Percentiles rank a stretch among this genome's conserved stretches.
Evolutionary conservation across 2,113 vertebrate genomes (phyloP).

Genomic region (Indicator maculatus): DNA sequence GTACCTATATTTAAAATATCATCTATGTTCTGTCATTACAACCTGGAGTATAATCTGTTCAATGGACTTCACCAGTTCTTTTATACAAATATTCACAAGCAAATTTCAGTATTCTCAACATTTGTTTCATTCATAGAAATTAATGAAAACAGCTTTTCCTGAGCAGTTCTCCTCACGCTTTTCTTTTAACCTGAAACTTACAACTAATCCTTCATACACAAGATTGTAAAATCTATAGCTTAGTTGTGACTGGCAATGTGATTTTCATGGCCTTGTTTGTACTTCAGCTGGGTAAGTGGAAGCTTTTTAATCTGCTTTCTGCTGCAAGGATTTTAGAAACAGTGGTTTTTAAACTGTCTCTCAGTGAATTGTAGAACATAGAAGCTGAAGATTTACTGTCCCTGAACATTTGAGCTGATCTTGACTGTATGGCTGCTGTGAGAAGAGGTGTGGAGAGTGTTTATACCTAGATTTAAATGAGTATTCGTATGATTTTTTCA

Average conservation of each 20-base stretch:
- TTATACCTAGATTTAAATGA: background rate
- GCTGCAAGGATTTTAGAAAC: background rate
- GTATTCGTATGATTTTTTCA: background rate
- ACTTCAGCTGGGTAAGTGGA: background rate
- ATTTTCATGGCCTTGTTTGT: constrained; percentile 24
- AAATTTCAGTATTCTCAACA: background rate
- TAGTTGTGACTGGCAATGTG: background rate
- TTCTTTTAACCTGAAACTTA: background rate
- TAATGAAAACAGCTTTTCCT: background rate
- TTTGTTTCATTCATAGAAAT: background rate
- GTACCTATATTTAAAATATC: background rate
- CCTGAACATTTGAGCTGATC: background rate
- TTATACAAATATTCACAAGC: background rate
- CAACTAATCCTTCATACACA: background rate
- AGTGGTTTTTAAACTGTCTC: background rate
- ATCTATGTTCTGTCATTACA: background rate
- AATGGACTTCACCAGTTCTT: background rate
- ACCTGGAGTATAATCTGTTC: background rate
- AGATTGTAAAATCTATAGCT: background rate
- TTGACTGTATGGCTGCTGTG: background rate
- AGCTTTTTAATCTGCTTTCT: background rate
- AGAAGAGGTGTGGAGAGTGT: background rate
- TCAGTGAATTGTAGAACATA: background rate
- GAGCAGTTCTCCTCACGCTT: background rate
- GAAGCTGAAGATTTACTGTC: background rate